These are phyloP conservation scores for Vanessa atalanta DNA, from an alignment of 1,140 invertebrate genomes.

Conservation along the genomic window DNA sequence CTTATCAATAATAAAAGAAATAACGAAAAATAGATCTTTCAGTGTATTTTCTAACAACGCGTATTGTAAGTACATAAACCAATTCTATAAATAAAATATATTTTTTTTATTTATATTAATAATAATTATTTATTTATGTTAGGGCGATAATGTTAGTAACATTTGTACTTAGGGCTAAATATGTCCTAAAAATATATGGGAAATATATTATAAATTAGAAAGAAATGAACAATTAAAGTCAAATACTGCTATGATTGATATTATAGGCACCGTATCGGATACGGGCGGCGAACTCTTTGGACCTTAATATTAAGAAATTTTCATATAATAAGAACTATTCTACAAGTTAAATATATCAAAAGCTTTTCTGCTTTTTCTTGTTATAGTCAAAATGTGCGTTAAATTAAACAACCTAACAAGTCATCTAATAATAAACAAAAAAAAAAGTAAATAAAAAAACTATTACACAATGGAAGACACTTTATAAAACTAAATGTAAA, in stretches of 20 bases:
- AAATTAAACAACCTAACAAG: slow-evolving; percentile 23
- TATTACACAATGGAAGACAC: slow-evolving; percentile 48
- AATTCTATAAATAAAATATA: slow-evolving; percentile 65
- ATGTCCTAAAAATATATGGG: slow-evolving; percentile 34
- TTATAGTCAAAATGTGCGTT: slow-evolving; percentile 61
- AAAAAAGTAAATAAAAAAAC: slow-evolving; percentile 40
- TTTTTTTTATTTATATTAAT: slow-evolving; percentile 30
- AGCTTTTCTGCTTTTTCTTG: slow-evolving; percentile 53
- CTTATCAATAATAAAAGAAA: slow-evolving; percentile 41
- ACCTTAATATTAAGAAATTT: slow-evolving; percentile 54
- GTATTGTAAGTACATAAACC: slow-evolving; percentile 73
- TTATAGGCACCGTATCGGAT: slow-evolving; percentile 56
- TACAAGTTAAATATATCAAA: slow-evolving; percentile 43
- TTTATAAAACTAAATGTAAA: slow-evolving; percentile 35
- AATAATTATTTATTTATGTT: slow-evolving; percentile 39
- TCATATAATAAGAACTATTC: slow-evolving; percentile 45
- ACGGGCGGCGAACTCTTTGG: slow-evolving; percentile 66
- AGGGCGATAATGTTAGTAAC: slow-evolving; percentile 61
- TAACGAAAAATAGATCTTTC: slow-evolving; percentile 59
- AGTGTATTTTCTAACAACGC: slow-evolving; percentile 51
- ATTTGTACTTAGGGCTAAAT: slow-evolving; percentile 71
- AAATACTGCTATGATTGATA: slow-evolving; percentile 68
- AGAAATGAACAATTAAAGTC: slow-evolving; percentile 41
- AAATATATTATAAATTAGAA: slow-evolving; percentile 49
- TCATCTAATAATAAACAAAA: slow-evolving; percentile 39